Conservation (phyloP, 2,113 vertebrate genomes). For the Lophotis ruficrista region DNA sequence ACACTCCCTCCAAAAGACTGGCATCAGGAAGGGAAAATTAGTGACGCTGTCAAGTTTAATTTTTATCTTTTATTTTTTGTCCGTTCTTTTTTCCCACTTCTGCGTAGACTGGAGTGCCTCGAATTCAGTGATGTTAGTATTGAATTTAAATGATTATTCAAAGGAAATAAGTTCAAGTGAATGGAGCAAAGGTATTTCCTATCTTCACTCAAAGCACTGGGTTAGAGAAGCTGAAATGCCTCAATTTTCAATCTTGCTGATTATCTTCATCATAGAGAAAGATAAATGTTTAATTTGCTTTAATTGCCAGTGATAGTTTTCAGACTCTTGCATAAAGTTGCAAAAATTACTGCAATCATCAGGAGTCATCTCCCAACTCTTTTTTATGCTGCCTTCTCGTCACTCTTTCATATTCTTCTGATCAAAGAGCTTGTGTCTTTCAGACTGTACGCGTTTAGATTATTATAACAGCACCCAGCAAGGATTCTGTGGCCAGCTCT, state of each 20-base stretch:
- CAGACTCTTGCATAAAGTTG: neutral
- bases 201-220: neutral
- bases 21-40: neutral
- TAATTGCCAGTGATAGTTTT: neutral
- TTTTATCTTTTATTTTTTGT: neutral
- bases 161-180: neutral
- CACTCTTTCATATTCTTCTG: neutral
- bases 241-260: neutral
- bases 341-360: neutral
- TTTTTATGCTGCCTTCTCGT: neutral
- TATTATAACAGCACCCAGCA: neutral
- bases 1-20: neutral
- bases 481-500: neutral
- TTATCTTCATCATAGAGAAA: neutral
- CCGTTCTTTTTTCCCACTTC: neutral
- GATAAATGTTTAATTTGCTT: constrained; percentile 7
- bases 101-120: neutral
- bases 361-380: neutral
- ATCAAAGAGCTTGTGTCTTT: neutral
- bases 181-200: neutral
- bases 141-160: constrained; percentile 4
- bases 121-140: neutral
- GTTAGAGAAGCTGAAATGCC: neutral
- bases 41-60: neutral
- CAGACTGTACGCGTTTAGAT: neutral